Base-by-base conservation (phyloP, 2,113 vertebrate genomes). In the Erinaceus europaeus region DNA sequence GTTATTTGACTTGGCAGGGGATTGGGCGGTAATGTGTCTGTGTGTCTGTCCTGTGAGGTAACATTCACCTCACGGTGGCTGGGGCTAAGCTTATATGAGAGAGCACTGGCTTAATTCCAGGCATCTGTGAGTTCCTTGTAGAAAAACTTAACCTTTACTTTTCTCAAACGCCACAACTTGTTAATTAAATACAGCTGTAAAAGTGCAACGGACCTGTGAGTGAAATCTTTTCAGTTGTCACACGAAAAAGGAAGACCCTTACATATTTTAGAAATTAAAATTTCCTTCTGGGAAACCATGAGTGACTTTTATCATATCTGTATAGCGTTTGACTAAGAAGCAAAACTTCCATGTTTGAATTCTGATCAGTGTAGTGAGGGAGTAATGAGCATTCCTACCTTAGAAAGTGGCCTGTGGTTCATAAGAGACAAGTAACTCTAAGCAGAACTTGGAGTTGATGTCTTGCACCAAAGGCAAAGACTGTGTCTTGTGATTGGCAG, bases 291-390 rank as follows among this genome's bases (percentile, higher is more conserved):
- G 40, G 61, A 67, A 84, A n/a, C 57, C 46, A 20, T 32, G 38
- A 25, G 12, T 20, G 23, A 55, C 3, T 20, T 25, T 72, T 52
- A 14, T 79, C 42, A 17, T 78, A 76, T 74, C 86, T 77, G n/a
- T 61, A 38, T 36, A 34, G n/a, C 59, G 40, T 71, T 90, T 67
- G 80, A 46, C 77, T 76, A 57, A 90, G 53, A 89, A 80, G 27
- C 38, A 52, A 38, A 38, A 67, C 38, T 23, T 0, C 25, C 21
- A 4, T 62, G 12, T 77, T 75, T 89, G 71, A 64, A 73, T 81
- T 72, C 7, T 6, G 2, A 15, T 25, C 20, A 52, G 5, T 3
- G n/a, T 36, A 36, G 4, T 46, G 20, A 72, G 9, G 65, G n/a
- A 65, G 50, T 62, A 67, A n/a, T 38, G 52, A 18, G 20, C 64